Evolutionary conservation across 1,140 invertebrate species (phyloP), one percentile per base, ranked within the genome.

Genomic region (Tetramorium simillimum): DNA sequence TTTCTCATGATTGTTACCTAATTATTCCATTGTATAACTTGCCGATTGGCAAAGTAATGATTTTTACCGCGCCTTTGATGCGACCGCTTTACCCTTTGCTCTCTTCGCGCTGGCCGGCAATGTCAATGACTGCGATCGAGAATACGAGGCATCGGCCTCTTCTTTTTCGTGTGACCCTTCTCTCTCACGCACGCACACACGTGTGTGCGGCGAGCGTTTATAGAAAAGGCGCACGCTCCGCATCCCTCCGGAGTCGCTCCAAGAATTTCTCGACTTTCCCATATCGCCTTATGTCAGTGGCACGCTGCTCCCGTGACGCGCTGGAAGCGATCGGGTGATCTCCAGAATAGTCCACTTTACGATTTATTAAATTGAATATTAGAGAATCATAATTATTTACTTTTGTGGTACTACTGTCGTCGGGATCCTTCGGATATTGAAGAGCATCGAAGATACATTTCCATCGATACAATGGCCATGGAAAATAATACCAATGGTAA

Each of bases 181-280:
- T 28, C 53, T 58, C 60, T 53, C 28, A 70, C 65, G 21, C 62
- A 87, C 49, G 53, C 60, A 86, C 28, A 53, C 33, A 46, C 67
- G 67, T 21, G 33, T 21, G 37, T 73, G 43, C 21, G 49, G 65
- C 77, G 86, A 12, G 53, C 53, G 58, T 90, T 90, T 90, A 87
- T 90, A 90, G 89, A 78, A 90, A 46, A 90, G 75, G 67, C 85
- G 89, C 73, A 85, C 73, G 72, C 88, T 37, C 80, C 49, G 56
- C 67, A 43, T 58, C 85, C 49, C 72, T 84, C 65, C 33, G 46
- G 58, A 76, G 72, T 78, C 43, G 80, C 18, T 78, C 33, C 14
- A 43, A 67, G 72, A 69, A 88, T 37, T 37, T 37, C 9, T 56
- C 18, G 24, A 12, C 21, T 21, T 81, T 69, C 60, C 33, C 72